Percentiles rank a stretch among this genome's conserved stretches.
phyloP scores from a whole-genome alignment of 2,113 vertebrate genomes.

The Ictalurus furcatus region DNA sequence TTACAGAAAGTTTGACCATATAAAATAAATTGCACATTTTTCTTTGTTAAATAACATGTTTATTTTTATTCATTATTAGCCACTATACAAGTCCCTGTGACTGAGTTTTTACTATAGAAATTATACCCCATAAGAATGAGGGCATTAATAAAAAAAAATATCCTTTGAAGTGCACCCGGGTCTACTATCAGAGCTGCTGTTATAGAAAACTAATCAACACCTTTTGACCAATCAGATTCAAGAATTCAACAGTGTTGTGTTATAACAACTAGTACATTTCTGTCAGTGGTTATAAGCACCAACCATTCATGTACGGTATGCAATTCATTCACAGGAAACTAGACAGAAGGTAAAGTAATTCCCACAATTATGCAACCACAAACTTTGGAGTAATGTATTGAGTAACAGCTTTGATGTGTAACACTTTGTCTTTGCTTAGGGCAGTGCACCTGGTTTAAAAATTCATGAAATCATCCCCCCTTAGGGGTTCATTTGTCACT shows the following conservation, averaged over 20 bases:
- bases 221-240: not conserved
- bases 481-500: constrained; percentile 50
- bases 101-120: not conserved
- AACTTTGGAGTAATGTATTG: constrained; percentile 23
- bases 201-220: not conserved
- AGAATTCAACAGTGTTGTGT: not conserved
- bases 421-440: constrained; percentile 42
- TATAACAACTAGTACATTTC: too few relatives aligned
- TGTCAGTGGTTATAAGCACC: not conserved
- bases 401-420: constrained; percentile 50
- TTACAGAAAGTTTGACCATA: not conserved
- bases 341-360: constrained; percentile 9
- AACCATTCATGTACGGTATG: not conserved
- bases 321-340: constrained; percentile 2
- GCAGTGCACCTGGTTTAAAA: constrained; percentile 54
- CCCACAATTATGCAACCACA: constrained; percentile 20
- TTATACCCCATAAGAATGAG: not conserved
- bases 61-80: not conserved
- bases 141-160: not conserved
- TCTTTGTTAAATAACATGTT: not conserved
- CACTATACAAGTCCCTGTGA: not conserved
- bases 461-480: constrained; percentile 55
- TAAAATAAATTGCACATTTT: not conserved
- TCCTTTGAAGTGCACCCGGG: not conserved
- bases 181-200: not conserved